A percentile compares a stretch with the other conserved stretches of the same genome.
These are phyloP conservation scores for Sterrhoptilus dennistouni DNA, from an alignment of 2,113 vertebrate genomes.

Conservation along the genomic window DNA sequence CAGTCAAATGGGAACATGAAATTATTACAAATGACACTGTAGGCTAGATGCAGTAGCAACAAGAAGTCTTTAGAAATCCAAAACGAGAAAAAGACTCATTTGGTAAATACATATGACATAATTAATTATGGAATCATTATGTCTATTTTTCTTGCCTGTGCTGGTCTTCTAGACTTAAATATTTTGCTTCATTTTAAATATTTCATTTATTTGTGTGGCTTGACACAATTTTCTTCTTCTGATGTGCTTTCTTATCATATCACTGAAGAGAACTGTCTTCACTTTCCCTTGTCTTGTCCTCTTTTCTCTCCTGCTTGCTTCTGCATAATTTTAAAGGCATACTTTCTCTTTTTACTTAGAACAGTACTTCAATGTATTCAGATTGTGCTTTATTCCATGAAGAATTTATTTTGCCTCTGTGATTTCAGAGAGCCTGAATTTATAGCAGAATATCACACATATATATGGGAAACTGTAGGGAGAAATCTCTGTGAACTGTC, in stretches of 20 bases:
- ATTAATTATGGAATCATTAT: conserved; percentile 4
- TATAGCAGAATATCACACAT: neutral
- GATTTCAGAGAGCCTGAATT: neutral
- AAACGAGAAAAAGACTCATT: neutral
- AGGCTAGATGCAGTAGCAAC: neutral
- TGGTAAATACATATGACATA: neutral
- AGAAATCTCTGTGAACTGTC: neutral
- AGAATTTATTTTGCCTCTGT: neutral
- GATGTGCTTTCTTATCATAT: conserved; percentile 19
- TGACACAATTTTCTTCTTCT: conserved; percentile 26
- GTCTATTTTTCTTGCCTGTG: conserved; percentile 27
- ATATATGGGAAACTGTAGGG: neutral
- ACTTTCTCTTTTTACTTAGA: conserved; percentile 12
- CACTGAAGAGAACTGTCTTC: neutral
- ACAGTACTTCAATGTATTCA: neutral
- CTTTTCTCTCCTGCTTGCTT: neutral
- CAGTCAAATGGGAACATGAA: conserved; percentile 25
- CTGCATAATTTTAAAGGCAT: conserved; percentile 33
- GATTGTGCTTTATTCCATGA: neutral
- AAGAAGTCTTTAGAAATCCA: conserved; percentile 24
- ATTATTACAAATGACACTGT: conserved; percentile 4
- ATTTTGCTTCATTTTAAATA: conserved; percentile 3
- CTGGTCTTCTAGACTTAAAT: neutral
- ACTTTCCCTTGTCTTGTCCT: neutral
- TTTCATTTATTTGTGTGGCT: conserved; percentile 4